Conservation (phyloP, 2,113 vertebrate species). For the Tichodroma muraria region DNA sequence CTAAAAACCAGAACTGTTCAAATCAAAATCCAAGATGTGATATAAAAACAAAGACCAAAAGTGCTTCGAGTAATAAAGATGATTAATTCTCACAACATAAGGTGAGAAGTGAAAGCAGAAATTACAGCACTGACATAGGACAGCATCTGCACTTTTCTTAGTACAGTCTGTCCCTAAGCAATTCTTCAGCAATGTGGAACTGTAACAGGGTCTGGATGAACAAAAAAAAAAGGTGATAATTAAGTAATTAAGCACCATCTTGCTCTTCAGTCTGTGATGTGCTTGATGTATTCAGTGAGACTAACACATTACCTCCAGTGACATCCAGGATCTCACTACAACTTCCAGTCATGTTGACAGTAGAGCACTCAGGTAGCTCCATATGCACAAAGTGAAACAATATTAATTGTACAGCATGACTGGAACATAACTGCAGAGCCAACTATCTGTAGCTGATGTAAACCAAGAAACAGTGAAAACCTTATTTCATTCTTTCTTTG, state of each 20-base stretch:
- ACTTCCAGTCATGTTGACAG: background rate
- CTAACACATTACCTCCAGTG: background rate
- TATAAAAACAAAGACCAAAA: background rate
- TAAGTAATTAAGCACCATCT: constrained; percentile 31
- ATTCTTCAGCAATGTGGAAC: background rate
- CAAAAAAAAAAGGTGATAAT: background rate
- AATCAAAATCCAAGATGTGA: background rate
- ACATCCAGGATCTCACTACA: background rate
- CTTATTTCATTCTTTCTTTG: background rate
- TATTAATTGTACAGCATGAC: background rate
- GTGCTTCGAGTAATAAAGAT: background rate
- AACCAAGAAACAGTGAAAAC: background rate
- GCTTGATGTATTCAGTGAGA: background rate
- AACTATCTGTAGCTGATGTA: background rate
- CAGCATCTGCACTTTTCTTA: background rate
- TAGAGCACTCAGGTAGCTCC: background rate
- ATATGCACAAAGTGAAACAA: background rate
- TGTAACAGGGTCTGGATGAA: background rate
- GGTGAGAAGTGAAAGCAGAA: background rate
- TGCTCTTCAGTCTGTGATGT: background rate
- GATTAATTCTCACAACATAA: background rate
- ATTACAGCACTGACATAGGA: background rate
- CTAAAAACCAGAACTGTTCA: background rate
- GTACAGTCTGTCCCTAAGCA: background rate
- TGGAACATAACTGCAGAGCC: background rate